Evolutionary conservation across 35 echinoderm and acorn worm species (phyloP).

Genomic region (Ophiothrix spiculata): DNA sequence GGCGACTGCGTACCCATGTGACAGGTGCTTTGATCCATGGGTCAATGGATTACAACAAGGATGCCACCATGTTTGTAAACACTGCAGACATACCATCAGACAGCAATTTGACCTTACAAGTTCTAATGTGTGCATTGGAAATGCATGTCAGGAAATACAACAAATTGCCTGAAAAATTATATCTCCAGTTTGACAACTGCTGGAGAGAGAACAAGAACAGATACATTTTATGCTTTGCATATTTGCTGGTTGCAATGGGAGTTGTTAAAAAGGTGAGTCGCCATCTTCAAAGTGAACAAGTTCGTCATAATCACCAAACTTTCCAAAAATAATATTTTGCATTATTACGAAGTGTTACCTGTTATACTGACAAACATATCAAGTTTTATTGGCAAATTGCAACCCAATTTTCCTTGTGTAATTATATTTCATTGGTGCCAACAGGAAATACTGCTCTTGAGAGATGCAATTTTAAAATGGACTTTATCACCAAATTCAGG

Average conservation of each 20-base stretch:
- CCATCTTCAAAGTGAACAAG: too few species aligned
- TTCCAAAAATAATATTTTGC: too few species aligned
- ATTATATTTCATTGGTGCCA: too few species aligned
- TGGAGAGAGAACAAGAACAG: constrained; percentile 2
- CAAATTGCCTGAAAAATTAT: neutral
- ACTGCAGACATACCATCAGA: neutral
- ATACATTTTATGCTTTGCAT: neutral
- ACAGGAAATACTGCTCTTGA: too few species aligned
- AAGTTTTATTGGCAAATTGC: too few species aligned
- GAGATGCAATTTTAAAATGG: too few species aligned
- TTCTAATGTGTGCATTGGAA: neutral
- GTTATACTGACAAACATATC: too few species aligned
- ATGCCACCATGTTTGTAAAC: neutral
- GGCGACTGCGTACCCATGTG: neutral
- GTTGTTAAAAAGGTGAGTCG: neutral
- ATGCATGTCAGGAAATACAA: neutral
- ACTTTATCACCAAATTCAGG: too few species aligned
- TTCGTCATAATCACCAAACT: too few species aligned
- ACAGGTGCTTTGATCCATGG: neutral
- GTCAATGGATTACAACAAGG: neutral
- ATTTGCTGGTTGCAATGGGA: neutral
- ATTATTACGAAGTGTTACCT: too few species aligned
- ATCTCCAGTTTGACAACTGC: constrained; percentile 8
- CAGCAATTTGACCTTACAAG: neutral
- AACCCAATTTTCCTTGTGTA: too few species aligned